Evolutionary conservation across 2,888 invertebrate species (phyloP).

Genomic region (Agonopterix arenella): DNA sequence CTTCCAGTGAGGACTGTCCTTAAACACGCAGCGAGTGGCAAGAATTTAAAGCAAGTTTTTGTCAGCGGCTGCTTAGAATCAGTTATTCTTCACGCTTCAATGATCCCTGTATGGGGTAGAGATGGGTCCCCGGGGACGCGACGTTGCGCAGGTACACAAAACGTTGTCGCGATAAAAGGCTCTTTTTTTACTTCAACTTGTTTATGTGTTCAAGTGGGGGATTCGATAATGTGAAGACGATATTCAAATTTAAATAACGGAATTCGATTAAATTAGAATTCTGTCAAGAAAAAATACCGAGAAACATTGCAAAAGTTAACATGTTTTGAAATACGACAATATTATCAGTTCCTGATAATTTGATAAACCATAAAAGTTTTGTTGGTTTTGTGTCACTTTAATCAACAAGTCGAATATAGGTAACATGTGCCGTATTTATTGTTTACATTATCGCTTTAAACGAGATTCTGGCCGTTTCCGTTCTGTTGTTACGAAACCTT

Average conservation of each 20-base stretch:
- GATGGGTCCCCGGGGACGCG: slow-evolving; percentile 49
- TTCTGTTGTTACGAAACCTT: slow-evolving; percentile 15
- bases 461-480: slow-evolving; percentile 18
- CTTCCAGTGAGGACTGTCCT: slow-evolving; percentile 4
- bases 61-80: slow-evolving; percentile 45
- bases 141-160: slow-evolving; percentile 53
- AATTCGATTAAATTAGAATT: background rate
- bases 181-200: slow-evolving; percentile 33
- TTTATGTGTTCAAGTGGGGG: slow-evolving; percentile 28
- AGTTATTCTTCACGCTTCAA: slow-evolving; percentile 61
- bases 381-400: slow-evolving; percentile 3
- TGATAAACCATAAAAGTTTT: background rate
- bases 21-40: slow-evolving; percentile 26
- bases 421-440: slow-evolving; percentile 15
- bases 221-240: background rate
- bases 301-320: background rate
- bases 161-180: slow-evolving; percentile 30
- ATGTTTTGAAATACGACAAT: background rate
- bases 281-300: background rate
- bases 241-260: background rate
- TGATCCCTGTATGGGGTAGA: slow-evolving; percentile 44
- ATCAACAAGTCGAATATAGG: slow-evolving; percentile 7
- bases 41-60: slow-evolving; percentile 53
- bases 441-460: slow-evolving; percentile 18
- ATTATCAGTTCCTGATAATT: background rate